A percentile compares a stretch with the other conserved stretches of the same genome.
Conservation (phyloP, 2,113 vertebrate species). For the Aplodontia rufa region DNA sequence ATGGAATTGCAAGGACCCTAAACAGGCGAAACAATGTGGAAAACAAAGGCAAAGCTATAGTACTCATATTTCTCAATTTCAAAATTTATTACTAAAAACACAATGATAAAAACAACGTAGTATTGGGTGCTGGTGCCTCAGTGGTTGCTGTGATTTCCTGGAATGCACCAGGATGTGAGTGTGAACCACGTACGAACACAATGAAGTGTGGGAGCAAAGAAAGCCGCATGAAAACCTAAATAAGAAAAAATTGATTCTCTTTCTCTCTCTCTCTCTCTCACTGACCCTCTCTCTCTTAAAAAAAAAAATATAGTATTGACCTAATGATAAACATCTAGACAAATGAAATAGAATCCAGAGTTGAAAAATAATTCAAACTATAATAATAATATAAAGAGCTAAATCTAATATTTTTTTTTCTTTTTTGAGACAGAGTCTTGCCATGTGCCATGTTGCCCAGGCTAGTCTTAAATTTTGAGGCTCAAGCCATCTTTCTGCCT, state of each 20-base stretch:
- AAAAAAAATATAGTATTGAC: not conserved
- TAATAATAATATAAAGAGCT: not conserved
- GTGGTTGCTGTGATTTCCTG: no score
- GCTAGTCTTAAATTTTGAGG: not conserved
- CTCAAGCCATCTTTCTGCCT: not conserved
- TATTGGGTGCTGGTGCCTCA: no score
- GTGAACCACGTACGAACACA: no score
- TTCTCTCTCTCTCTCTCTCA: no score
- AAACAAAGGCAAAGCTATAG: not conserved
- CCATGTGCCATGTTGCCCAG: no score
- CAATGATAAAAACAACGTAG: not conserved
- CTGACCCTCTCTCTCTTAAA: no score
- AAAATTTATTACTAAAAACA: not conserved
- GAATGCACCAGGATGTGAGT: no score
- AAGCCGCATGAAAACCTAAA: no score
- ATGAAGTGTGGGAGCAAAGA: no score
- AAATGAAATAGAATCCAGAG: not conserved
- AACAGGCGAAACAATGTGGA: not conserved
- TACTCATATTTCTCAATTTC: not conserved
- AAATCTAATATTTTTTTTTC: not conserved
- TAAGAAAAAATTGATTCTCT: no score
- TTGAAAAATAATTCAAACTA: not conserved
- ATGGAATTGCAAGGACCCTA: not conserved
- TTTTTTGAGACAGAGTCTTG: not conserved
- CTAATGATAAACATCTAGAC: not conserved